These are phyloP conservation scores for Neolamprologus devosi DNA, from an alignment of 2,113 vertebrate species.

Conservation along the genomic window DNA sequence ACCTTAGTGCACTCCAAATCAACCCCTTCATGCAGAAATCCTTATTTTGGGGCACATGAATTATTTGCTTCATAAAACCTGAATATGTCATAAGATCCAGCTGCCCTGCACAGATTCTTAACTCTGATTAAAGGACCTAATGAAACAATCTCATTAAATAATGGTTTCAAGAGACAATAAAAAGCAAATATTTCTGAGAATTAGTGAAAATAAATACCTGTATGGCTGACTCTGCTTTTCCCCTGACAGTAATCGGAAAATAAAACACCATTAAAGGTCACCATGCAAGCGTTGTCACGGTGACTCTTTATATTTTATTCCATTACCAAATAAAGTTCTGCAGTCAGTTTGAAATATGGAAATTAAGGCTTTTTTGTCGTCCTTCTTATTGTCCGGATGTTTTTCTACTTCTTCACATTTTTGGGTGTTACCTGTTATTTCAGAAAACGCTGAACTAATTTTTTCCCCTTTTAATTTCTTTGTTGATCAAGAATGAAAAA, in stretches of 20 bases:
- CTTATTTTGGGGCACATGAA: not conserved
- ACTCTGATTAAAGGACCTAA: not conserved
- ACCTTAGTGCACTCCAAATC: not conserved
- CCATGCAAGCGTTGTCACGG: not conserved
- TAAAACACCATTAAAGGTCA: not conserved
- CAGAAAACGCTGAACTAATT: not conserved
- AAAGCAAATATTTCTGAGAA: not conserved
- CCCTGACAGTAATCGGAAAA: not conserved
- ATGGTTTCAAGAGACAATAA: not conserved
- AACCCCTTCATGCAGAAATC: not conserved
- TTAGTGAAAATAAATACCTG: not conserved
- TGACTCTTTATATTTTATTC: not conserved
- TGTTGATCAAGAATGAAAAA: not conserved
- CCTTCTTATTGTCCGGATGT: not conserved
- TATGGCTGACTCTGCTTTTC: not conserved
- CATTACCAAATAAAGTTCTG: not conserved
- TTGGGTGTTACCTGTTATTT: too few relatives aligned
- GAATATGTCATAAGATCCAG: not conserved
- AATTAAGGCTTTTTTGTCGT: accelerated
- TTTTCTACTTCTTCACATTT: too few relatives aligned
- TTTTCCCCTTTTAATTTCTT: not conserved
- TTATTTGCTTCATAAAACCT: not conserved
- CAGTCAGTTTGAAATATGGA: not conserved
- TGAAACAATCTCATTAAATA: not conserved
- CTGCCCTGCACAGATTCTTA: not conserved